phyloP scores from a whole-genome alignment of 1,140 invertebrate species.

The Leptopilina boulardi region DNA sequence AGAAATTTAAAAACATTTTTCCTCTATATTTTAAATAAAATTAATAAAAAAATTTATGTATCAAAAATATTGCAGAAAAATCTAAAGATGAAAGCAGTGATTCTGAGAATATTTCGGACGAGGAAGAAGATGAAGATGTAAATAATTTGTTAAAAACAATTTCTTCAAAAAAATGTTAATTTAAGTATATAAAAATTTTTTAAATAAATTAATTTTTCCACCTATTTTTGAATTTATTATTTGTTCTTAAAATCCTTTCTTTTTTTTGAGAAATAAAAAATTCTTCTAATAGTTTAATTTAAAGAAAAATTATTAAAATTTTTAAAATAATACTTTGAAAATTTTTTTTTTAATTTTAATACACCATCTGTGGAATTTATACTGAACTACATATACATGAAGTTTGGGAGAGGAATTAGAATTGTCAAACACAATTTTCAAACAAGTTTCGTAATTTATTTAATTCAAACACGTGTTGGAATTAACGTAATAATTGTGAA shows the following conservation, averaged over 20 bases:
- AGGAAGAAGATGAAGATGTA: not conserved
- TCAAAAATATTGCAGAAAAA: conserved; percentile 2
- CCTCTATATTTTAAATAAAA: not conserved
- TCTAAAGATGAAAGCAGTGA: conserved; percentile 12
- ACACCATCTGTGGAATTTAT: no score
- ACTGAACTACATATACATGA: no score
- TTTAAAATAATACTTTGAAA: no score
- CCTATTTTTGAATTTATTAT: no score
- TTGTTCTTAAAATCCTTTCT: no score
- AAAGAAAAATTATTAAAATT: no score
- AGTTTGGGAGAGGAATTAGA: not conserved
- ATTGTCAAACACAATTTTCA: not conserved
- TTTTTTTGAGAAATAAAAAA: no score
- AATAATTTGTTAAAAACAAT: conserved; percentile 25
- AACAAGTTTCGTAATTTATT: not conserved
- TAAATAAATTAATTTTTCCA: no score
- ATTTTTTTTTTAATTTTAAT: no score
- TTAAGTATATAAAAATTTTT: no score
- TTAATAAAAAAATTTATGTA: not conserved
- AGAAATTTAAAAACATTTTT: not conserved
- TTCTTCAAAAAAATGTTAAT: not conserved
- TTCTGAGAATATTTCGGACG: not conserved
- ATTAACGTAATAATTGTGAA: not conserved
- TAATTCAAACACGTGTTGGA: not conserved
- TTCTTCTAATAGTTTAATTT: no score